Percentiles rank a stretch among this genome's conserved stretches.
Conservation (phyloP, 2,113 vertebrate genomes). For the Sebastes schlegelii region DNA sequence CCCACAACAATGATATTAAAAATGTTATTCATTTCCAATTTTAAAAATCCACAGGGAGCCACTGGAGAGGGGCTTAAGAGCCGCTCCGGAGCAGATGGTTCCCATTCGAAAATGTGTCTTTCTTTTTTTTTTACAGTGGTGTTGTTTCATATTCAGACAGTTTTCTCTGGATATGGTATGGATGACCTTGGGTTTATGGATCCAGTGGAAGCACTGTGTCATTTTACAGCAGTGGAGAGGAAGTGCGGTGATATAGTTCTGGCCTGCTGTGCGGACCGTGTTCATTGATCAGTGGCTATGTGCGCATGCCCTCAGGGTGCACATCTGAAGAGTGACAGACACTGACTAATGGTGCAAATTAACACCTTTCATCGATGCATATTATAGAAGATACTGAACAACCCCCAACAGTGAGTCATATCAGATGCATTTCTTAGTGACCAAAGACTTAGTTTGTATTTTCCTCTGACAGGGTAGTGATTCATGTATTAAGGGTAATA, state of each 20-base stretch:
- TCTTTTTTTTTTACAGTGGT: neutral
- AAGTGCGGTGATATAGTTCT: neutral
- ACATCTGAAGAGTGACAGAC: neutral
- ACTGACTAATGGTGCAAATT: neutral
- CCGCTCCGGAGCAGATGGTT: neutral
- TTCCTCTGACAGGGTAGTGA: too few relatives aligned
- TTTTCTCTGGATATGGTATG: slow-evolving; percentile 13
- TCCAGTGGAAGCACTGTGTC: neutral
- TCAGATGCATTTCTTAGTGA: too few relatives aligned
- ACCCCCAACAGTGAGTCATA: too few relatives aligned
- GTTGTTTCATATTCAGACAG: neutral
- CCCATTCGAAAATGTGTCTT: neutral
- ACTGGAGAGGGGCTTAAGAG: too few relatives aligned
- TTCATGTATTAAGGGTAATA: too few relatives aligned
- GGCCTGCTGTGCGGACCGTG: neutral
- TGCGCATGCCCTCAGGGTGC: neutral
- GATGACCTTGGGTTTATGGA: slow-evolving; percentile 56
- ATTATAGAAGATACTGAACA: neutral
- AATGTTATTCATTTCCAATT: too few relatives aligned
- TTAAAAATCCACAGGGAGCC: too few relatives aligned
- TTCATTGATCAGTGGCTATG: slow-evolving; percentile 32
- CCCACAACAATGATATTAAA: too few relatives aligned
- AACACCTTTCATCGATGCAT: neutral
- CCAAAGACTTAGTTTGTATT: too few relatives aligned
- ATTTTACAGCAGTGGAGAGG: slow-evolving; percentile 23